Evolutionary conservation across 2,113 vertebrate genomes (phyloP).

Genomic region (Podarcis muralis): DNA sequence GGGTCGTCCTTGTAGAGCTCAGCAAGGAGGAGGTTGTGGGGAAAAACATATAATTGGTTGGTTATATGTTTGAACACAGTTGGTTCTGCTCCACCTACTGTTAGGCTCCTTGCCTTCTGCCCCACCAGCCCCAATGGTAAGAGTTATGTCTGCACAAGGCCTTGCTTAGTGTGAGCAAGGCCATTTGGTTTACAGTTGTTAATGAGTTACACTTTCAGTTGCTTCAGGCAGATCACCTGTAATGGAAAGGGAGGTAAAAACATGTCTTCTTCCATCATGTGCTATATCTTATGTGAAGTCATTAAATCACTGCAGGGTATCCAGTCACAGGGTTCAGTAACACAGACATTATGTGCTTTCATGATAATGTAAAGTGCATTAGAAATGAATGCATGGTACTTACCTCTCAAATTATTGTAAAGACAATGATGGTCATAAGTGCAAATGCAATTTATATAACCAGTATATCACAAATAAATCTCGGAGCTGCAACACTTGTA

Average conservation of each 20-base stretch:
- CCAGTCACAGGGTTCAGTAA: conserved; percentile 47
- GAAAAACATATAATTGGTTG: too few species aligned
- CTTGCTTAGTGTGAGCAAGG: not conserved
- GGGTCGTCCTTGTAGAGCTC: too few species aligned
- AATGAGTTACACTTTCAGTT: not conserved
- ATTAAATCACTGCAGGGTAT: conserved; percentile 62
- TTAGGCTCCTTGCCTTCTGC: too few species aligned
- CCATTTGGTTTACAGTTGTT: not conserved
- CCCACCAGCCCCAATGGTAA: not conserved
- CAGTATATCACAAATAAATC: conserved; percentile 69
- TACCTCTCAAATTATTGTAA: conserved; percentile 70
- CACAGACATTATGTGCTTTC: conserved; percentile 67
- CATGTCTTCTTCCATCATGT: conserved; percentile 21
- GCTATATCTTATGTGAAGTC: conserved; percentile 31
- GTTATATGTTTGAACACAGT: too few species aligned
- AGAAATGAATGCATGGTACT: conserved; percentile 69
- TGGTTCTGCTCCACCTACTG: too few species aligned
- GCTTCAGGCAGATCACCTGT: not conserved
- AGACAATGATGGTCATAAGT: conserved; percentile 72
- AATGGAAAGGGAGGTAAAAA: not conserved
- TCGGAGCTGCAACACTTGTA: conserved; percentile 75
- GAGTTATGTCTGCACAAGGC: not conserved
- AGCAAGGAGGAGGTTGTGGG: too few species aligned
- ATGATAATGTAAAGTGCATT: conserved; percentile 72
- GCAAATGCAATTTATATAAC: conserved; percentile 67